Evolutionary conservation across 2,888 invertebrate genomes (phyloP).

Genomic region (Dasysyrphus tricinctus): DNA sequence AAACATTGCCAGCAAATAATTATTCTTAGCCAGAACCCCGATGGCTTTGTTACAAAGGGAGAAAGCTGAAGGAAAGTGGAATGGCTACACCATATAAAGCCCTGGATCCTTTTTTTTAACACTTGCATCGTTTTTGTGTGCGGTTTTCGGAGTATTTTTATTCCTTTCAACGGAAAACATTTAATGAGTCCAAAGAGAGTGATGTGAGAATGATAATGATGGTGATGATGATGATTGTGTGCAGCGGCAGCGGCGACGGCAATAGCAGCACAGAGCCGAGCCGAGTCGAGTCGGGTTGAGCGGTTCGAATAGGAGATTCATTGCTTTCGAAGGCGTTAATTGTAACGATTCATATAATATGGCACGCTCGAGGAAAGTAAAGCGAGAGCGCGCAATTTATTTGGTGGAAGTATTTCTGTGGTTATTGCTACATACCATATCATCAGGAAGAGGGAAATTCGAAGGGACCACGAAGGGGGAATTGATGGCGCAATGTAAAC

Average conservation of each 20-base stretch:
- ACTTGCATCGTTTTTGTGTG: constrained; percentile 57
- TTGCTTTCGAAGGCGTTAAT: constrained; percentile 72
- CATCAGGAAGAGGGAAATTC: neutral
- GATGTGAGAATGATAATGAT: constrained; percentile 65
- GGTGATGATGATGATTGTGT: constrained; percentile 49
- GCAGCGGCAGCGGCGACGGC: neutral
- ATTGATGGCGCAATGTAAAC: constrained; percentile 28
- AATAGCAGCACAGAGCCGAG: neutral
- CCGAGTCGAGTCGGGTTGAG: too few species aligned
- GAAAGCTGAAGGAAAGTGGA: neutral
- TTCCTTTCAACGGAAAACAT: constrained; percentile 68
- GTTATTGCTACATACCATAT: constrained; percentile 10
- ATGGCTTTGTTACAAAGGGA: constrained; percentile 15
- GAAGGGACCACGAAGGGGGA: neutral
- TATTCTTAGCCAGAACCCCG: constrained; percentile 20
- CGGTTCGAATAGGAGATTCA: constrained; percentile 65
- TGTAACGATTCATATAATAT: constrained; percentile 71
- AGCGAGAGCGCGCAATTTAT: constrained; percentile 54
- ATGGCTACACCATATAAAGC: neutral
- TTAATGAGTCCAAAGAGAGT: constrained; percentile 72
- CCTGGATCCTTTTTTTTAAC: constrained; percentile 41
- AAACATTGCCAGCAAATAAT: constrained; percentile 33
- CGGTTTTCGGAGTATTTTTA: constrained; percentile 65
- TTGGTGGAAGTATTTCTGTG: constrained; percentile 50
- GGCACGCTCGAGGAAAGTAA: constrained; percentile 41